Evolutionary conservation across 2,113 vertebrate species (phyloP), one percentile per base, ranked within the genome.

Genomic region (Sphaerodactylus townsendi): DNA sequence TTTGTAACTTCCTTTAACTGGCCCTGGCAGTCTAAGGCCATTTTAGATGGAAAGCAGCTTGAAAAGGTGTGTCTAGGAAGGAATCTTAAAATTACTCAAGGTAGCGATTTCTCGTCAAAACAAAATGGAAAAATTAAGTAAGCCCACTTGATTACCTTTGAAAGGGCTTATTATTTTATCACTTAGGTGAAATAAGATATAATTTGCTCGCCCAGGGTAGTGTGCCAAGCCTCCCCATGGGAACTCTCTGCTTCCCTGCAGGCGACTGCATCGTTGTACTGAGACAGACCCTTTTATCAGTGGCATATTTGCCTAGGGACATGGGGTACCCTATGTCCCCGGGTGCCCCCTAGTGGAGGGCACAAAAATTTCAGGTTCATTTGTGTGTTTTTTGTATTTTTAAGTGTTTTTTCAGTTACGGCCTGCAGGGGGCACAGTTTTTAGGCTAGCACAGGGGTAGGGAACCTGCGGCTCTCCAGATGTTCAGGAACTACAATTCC

Each of bases 1-100:
- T 93, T 97, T 44, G 98, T 98, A 84, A 98, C 96, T 25, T 97
- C 95, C 23, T 98, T 99, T 84, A 96, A 25, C 87, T 99, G 98
- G 98, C 98, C 96, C 30, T 99, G 98, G 98, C 98, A 99, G 93
- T 98, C 97, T 4, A 90, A 53, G 1, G 95, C 95, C 59, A 93
- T 98, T 84, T 88, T 99, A 75, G 92, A 96, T 83, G 97, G 97
- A 78, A 94, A 85, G 48, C 83, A 41, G 68, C 88, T 99, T 71
- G 96, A 98, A 81, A 99, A 98, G 98, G 98, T 99, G 8, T 17
- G 72, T 70, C 4, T 83, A 9, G 70, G 75, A 87, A 89, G 79
- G n/a, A 48, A 74, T 73, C 1, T 70, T 56, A 44, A 44, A 44
- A 44, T 9, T 44, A 44, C 44, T 44, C 44, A 44, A 44, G 4